Evolutionary conservation across 2,888 invertebrate genomes (phyloP).

Genomic region (Microctonus hyperodae): DNA sequence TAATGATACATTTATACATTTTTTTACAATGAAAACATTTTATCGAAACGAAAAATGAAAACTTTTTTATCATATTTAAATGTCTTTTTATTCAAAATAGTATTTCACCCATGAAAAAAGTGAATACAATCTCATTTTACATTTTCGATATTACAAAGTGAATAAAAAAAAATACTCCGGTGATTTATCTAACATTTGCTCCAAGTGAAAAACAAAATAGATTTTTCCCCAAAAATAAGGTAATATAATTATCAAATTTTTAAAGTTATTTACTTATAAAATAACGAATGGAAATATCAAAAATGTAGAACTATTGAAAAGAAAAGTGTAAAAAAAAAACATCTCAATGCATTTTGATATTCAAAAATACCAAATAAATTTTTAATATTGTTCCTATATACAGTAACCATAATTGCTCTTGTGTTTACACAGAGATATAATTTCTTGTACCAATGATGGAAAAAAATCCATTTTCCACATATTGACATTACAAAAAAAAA

Average conservation of each 20-base stretch:
- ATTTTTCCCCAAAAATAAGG: background rate
- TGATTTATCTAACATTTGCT: background rate
- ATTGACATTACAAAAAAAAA: background rate
- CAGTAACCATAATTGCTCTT: conserved; percentile 1
- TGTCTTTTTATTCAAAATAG: conserved; percentile 49
- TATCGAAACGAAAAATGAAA: conserved; percentile 5
- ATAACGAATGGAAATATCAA: background rate
- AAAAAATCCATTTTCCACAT: background rate
- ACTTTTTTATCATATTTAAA: conserved; percentile 20
- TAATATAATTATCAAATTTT: background rate
- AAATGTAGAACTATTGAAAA: background rate
- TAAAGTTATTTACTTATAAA: too few relatives aligned
- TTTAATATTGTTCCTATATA: conserved; percentile 3
- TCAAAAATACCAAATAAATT: background rate
- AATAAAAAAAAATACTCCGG: conserved; percentile 20
- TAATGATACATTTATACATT: conserved; percentile 28
- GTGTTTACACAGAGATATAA: background rate
- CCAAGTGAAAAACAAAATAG: background rate
- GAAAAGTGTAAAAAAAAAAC: background rate
- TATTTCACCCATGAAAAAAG: conserved; percentile 44
- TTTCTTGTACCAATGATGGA: background rate
- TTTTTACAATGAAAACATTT: conserved; percentile 27
- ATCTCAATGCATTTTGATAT: background rate
- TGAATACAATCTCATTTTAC: conserved; percentile 32
- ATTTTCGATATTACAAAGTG: conserved; percentile 29